A percentile compares a stretch with the other conserved stretches of the same genome.
phyloP scores from a whole-genome alignment of 2,113 vertebrate genomes.

The Epinephelus fuscoguttatus region DNA sequence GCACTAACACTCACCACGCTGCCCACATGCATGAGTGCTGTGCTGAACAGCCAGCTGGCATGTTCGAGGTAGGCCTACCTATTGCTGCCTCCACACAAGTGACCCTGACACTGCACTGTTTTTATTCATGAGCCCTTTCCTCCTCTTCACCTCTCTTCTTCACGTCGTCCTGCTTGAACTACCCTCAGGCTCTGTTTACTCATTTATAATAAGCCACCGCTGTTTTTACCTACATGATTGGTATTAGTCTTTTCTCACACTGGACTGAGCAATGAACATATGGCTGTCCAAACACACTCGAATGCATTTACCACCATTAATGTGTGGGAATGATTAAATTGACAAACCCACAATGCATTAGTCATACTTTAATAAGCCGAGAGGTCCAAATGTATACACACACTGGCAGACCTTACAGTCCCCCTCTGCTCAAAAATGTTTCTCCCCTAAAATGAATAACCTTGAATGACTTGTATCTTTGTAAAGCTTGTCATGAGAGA shows the following conservation, averaged over 20 bases:
- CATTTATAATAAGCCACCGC: constrained; percentile 46
- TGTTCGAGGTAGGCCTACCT: constrained; percentile 47
- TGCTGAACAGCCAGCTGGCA: constrained; percentile 41
- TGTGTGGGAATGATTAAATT: constrained; percentile 9
- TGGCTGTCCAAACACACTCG: neutral
- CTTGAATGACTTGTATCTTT: too few relatives aligned
- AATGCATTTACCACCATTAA: constrained; percentile 2
- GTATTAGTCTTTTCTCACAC: constrained; percentile 16
- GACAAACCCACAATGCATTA: constrained; percentile 42
- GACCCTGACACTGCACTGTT: constrained; percentile 55
- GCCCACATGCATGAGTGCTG: constrained; percentile 44
- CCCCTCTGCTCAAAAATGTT: too few relatives aligned
- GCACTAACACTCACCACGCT: constrained; percentile 24
- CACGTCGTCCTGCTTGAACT: constrained; percentile 38
- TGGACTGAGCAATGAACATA: constrained; percentile 25
- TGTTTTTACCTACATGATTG: constrained; percentile 38
- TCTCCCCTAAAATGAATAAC: too few relatives aligned
- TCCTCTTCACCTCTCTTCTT: constrained; percentile 42
- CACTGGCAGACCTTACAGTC: constrained; percentile 7
- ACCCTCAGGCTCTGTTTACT: constrained; percentile 50
- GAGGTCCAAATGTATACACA: constrained; percentile 1
- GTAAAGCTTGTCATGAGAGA: too few relatives aligned
- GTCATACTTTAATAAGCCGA: constrained; percentile 47
- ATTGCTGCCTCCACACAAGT: constrained; percentile 56
- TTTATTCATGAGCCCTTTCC: constrained; percentile 54